Evolutionary conservation across 1,140 invertebrate species (phyloP).

Genomic region (Laupala kohalensis): DNA sequence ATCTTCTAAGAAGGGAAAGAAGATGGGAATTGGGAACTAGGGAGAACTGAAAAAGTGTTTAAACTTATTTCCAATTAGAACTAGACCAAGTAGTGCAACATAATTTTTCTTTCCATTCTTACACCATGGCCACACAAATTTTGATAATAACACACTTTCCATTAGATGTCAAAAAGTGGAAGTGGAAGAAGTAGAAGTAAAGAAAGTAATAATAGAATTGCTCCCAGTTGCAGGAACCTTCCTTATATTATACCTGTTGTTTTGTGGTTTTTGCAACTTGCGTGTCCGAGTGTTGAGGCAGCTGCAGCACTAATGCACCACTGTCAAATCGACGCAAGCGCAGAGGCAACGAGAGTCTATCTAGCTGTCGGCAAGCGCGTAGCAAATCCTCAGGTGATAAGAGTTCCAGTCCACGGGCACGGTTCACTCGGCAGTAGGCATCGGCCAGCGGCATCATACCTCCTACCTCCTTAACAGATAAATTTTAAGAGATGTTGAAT

Average conservation of each 20-base stretch:
- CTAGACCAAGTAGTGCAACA: background rate
- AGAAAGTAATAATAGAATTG: no score
- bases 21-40: no score
- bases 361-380: conserved; percentile 67
- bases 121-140: background rate
- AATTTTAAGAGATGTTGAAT: no score
- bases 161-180: background rate
- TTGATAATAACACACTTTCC: background rate
- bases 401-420: conserved; percentile 74
- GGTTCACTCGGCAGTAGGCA: conserved; percentile 91
- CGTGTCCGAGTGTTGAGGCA: conserved; percentile 63
- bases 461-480: conserved; percentile 83
- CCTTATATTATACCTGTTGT: conserved; percentile 37
- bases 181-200: background rate
- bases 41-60: no score
- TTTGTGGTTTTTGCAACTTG: conserved; percentile 56
- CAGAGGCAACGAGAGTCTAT: conserved; percentile 53
- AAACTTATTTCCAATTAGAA: background rate
- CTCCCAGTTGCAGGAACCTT: background rate
- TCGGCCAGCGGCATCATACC: conserved; percentile 95
- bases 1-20: no score
- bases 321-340: conserved; percentile 74
- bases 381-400: conserved; percentile 89
- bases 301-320: conserved; percentile 80
- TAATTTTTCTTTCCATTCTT: background rate